Evolutionary conservation across 37 sponge, comb jelly and placozoan species (phyloP), one percentile per base, ranked within the genome.

Genomic region (Halisarca cf. caerulea): DNA sequence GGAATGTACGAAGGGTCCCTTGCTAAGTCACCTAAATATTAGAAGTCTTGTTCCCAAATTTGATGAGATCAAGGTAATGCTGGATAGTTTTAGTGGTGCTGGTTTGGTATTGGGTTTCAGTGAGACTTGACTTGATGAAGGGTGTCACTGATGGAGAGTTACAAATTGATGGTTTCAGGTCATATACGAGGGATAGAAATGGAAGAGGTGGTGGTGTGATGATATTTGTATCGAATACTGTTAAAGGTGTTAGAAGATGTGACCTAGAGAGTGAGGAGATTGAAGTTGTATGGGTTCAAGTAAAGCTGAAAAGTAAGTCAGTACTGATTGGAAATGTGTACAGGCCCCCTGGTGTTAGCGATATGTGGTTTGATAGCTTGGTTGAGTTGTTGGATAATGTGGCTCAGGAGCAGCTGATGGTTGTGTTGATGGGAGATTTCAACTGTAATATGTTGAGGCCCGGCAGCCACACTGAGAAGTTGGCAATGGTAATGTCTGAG

Each of bases 401-500:
- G 27, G 71, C 66, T 2, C 83, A 83, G 24, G 83, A 64, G 53
- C 4, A 24, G 53, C 38, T 25, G 45, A 4, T 44, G 2, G 37
- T 41, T 3, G 27, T 83, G 28, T 32, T 83, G 71, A 66, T 83
- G 45, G 83, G 83, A 61, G 83, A 83, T 44, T 83, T 83, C 36
- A 83, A 83, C 55, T 83, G 83, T 25, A 27, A 83, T 34, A 83
- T 83, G 83, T 54, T 83, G 17, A 9, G 34, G 64, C 69, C 83
- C 39, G 83, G 66, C 51, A n/a, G 9, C 30, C 7, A 7, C 18
- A 47, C 70, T 14, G 44, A 3, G 3, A 64, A 51, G 30, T 51
- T 83, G 7, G 53, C 14, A 3, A 15, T 59, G 62, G 62, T 81
- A 38, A 81, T 38, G 38, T 40, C 82, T 20, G 82, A 83, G 71